phyloP scores from a whole-genome alignment of 2,797 vertebrate species.

The Pempheris klunzingeri region DNA sequence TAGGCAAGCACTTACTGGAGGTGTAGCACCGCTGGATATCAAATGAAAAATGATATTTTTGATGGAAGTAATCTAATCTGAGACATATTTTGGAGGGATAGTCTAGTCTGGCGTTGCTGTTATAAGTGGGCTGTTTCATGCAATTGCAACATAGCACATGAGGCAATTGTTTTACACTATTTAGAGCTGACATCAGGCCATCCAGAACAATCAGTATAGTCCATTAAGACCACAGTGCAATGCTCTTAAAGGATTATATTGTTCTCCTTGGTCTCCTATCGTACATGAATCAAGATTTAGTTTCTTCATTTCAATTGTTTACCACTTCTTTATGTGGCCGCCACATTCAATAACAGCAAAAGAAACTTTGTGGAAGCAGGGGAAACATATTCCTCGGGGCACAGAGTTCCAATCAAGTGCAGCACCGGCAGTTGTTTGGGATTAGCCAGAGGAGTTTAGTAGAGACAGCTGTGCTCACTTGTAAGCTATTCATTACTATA shows the following conservation, averaged over 20 bases:
- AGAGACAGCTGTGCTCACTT: constrained; percentile 36
- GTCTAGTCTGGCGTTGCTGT: background rate
- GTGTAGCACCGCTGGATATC: constrained; percentile 1
- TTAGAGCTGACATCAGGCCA: background rate
- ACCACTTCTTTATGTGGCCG: background rate
- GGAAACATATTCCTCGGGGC: constrained; percentile 1
- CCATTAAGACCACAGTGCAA: background rate
- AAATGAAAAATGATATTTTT: constrained; percentile 30
- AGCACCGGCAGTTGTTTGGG: constrained; percentile 31
- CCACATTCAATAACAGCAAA: background rate
- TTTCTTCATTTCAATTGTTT: background rate
- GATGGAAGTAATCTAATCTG: background rate
- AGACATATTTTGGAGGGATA: background rate
- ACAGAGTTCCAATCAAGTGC: constrained; percentile 4
- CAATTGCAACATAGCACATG: background rate
- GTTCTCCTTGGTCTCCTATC: background rate
- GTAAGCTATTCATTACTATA: constrained; percentile 26
- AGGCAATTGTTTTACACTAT: background rate
- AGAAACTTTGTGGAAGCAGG: background rate
- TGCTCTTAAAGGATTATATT: background rate
- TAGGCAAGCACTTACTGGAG: constrained; percentile 16
- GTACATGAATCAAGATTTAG: background rate
- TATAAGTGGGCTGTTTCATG: background rate
- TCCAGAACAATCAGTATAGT: background rate
- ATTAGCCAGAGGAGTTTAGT: constrained; percentile 32